These are phyloP conservation scores for Drosophila ohnishii DNA, from an alignment of 1,140 invertebrate genomes.

Conservation along the genomic window DNA sequence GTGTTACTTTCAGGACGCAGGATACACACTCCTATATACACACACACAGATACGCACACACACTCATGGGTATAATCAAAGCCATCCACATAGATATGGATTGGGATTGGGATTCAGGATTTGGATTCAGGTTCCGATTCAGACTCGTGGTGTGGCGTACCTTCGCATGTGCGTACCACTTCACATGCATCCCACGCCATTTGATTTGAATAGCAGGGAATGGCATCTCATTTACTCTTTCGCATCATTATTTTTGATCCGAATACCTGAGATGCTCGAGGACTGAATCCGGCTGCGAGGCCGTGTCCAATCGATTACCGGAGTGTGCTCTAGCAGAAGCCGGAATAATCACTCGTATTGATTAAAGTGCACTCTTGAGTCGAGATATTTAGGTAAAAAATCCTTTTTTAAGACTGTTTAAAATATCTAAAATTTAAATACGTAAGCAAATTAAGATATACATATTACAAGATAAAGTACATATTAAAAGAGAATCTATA, in stretches of 20 bases:
- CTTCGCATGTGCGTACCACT: constrained; percentile 40
- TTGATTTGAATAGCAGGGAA: constrained; percentile 56
- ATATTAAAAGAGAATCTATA: no score
- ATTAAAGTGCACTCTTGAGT: not conserved
- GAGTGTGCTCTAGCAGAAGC: not conserved
- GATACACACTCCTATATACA: constrained; percentile 34
- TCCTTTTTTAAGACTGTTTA: no score
- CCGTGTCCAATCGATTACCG: constrained; percentile 41
- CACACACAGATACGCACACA: constrained; percentile 24
- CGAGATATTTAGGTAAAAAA: no score
- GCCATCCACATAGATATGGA: constrained; percentile 38
- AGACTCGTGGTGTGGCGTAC: not conserved
- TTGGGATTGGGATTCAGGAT: constrained; percentile 5
- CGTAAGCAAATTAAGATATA: no score
- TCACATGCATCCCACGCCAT: constrained; percentile 39
- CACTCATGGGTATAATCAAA: constrained; percentile 45
- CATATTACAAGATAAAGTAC: no score
- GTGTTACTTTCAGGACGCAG: constrained; percentile 55
- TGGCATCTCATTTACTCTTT: constrained; percentile 62
- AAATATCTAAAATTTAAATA: no score
- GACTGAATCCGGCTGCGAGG: constrained; percentile 15
- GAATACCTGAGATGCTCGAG: constrained; percentile 30
- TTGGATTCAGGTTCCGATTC: constrained; percentile 9
- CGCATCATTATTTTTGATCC: constrained; percentile 65
- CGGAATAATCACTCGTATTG: constrained; percentile 9